Percentiles rank a stretch among this genome's conserved stretches.
These are phyloP conservation scores for Scarus forsteni DNA, from an alignment of 2,797 vertebrate species.

Conservation along the genomic window DNA sequence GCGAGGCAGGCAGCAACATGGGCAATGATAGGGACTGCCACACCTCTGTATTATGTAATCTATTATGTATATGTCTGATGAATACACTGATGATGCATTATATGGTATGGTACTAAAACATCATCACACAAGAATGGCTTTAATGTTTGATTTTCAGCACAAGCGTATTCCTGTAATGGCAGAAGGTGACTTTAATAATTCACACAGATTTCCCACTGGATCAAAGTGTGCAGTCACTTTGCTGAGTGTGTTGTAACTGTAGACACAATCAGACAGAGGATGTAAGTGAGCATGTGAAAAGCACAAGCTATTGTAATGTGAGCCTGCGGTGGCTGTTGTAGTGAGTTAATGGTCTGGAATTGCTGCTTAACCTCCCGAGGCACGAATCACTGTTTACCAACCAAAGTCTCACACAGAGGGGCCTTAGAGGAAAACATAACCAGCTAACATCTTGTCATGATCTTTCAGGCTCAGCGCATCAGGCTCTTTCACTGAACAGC, in stretches of 20 bases:
- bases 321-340: conserved; percentile 54
- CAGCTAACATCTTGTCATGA: conserved; percentile 24
- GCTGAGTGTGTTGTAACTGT: conserved; percentile 46
- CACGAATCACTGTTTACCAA: conserved; percentile 66
- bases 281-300: conserved; percentile 65
- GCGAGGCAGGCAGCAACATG: conserved; percentile 15
- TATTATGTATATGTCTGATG: neutral
- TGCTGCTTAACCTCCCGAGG: conserved; percentile 57
- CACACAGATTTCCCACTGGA: conserved; percentile 40
- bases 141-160: conserved; percentile 11
- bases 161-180: conserved; percentile 1
- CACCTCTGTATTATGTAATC: neutral
- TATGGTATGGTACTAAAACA: neutral
- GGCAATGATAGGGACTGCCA: conserved; percentile 12
- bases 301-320: conserved; percentile 62
- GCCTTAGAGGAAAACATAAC: conserved; percentile 19
- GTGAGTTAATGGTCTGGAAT: conserved; percentile 71
- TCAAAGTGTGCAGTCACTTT: conserved; percentile 46
- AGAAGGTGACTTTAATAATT: conserved; percentile 62
- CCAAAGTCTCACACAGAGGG: conserved; percentile 41
- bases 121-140: neutral
- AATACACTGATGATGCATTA: neutral
- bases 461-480: conserved; percentile 10
- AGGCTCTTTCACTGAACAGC: conserved; percentile 25
- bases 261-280: conserved; percentile 62